Percentiles rank a stretch among this genome's conserved stretches.
Conservation (phyloP, 1,140 invertebrate species). For the Zaprionus tsacasi region DNA sequence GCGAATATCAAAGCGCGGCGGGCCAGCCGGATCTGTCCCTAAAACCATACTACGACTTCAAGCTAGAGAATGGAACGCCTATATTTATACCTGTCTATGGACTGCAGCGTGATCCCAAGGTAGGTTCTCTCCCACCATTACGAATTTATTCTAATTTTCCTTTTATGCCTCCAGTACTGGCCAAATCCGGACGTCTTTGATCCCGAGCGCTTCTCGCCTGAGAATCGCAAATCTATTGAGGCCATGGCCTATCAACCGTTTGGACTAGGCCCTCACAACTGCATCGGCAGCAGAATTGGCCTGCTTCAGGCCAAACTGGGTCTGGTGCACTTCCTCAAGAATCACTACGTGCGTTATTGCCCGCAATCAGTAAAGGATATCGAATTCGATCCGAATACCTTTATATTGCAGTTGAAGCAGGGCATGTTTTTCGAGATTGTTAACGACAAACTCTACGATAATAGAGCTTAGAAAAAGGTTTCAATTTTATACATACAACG, state of each 20-base stretch:
- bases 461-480: neutral
- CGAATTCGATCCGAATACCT: slow-evolving; percentile 62
- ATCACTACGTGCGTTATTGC: slow-evolving; percentile 59
- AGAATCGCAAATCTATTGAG: slow-evolving; percentile 82
- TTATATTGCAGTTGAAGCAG: slow-evolving; percentile 55
- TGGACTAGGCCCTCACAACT: slow-evolving; percentile 90
- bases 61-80: slow-evolving; percentile 62
- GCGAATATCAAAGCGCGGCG: slow-evolving; percentile 47
- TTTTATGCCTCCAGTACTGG: slow-evolving; percentile 86
- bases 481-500: neutral
- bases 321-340: slow-evolving; percentile 72
- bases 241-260: slow-evolving; percentile 90
- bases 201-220: slow-evolving; percentile 87
- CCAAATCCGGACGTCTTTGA: slow-evolving; percentile 88
- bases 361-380: slow-evolving; percentile 52
- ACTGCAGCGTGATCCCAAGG: slow-evolving; percentile 76
- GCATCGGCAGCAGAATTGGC: slow-evolving; percentile 87
- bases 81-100: slow-evolving; percentile 73
- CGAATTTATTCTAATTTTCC: slow-evolving; percentile 41
- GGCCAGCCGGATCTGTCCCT: slow-evolving; percentile 55
- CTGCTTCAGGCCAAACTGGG: slow-evolving; percentile 74
- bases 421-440: slow-evolving; percentile 68
- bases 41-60: slow-evolving; percentile 65
- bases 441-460: slow-evolving; percentile 66
- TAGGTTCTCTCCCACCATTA: slow-evolving; percentile 8